phyloP scores from a whole-genome alignment of 2,113 vertebrate genomes.

The Nannospalax galili region DNA sequence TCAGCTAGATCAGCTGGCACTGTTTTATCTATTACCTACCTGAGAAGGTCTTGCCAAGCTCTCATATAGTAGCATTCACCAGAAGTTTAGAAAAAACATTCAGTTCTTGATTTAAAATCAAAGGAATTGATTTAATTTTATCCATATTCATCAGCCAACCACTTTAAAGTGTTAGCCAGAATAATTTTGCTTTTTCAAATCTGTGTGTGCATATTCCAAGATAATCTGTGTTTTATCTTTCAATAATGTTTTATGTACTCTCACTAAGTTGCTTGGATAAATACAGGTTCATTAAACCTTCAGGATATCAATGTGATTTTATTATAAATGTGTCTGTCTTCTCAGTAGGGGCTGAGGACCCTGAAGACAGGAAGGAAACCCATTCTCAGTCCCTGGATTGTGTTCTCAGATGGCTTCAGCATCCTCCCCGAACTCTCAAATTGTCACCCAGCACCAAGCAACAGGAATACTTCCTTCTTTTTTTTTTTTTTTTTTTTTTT shows the following conservation, averaged over 20 bases:
- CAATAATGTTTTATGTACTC: slow-evolving; percentile 91
- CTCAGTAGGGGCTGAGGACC: slow-evolving; percentile 47
- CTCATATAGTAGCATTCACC: neutral
- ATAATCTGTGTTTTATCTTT: slow-evolving; percentile 83
- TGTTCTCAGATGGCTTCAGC: slow-evolving; percentile 40
- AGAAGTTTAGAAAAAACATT: neutral
- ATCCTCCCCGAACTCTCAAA: neutral
- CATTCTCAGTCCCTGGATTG: slow-evolving; percentile 61
- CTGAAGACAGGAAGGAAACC: slow-evolving; percentile 63
- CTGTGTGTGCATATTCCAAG: slow-evolving; percentile 53
- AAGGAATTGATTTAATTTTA: slow-evolving; percentile 29
- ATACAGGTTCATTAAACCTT: slow-evolving; percentile 89
- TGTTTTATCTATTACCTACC: neutral
- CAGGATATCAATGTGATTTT: slow-evolving; percentile 84
- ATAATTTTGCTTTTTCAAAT: slow-evolving; percentile 52
- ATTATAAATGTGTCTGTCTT: slow-evolving; percentile 83
- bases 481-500: too few species aligned
- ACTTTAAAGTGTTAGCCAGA: slow-evolving; percentile 70
- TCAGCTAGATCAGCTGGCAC: neutral
- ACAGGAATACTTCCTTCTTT: neutral
- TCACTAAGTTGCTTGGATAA: slow-evolving; percentile 85
- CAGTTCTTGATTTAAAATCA: neutral
- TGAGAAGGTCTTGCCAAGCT: neutral
- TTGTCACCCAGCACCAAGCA: neutral
- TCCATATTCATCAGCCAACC: slow-evolving; percentile 4